phyloP scores from a whole-genome alignment of 2,113 vertebrate genomes.

The Oryzias woworae region DNA sequence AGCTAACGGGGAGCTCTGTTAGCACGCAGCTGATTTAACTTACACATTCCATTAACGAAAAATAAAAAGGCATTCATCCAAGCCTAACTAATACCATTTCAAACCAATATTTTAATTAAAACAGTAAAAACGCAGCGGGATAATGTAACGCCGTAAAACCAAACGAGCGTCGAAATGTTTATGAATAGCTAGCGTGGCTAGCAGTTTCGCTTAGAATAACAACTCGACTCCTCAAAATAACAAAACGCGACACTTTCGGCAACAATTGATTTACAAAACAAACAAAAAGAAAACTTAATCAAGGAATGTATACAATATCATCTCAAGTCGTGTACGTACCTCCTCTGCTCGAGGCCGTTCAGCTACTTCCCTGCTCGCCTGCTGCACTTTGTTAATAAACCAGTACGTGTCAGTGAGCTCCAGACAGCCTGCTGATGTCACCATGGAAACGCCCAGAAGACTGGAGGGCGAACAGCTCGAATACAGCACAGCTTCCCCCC shows the following conservation, averaged over 20 bases:
- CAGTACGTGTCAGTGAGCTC: constrained; percentile 52
- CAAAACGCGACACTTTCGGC: constrained; percentile 26
- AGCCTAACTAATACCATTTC: neutral
- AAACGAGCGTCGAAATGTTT: neutral
- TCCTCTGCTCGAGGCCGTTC: neutral
- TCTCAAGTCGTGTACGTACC: neutral
- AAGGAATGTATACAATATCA: rapidly evolving
- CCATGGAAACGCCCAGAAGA: constrained; percentile 52
- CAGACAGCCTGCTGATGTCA: constrained; percentile 46
- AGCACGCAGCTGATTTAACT: too few relatives aligned
- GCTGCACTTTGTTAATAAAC: constrained; percentile 14
- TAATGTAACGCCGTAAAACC: neutral
- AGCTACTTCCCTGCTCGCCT: constrained; percentile 14
- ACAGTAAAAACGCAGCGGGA: neutral
- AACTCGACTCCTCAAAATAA: neutral
- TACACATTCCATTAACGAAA: neutral
- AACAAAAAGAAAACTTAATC: neutral
- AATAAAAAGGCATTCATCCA: neutral
- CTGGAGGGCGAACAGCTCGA: neutral
- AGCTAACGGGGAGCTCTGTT: neutral
- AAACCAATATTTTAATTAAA: neutral
- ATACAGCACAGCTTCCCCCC: neutral
- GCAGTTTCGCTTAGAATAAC: too few relatives aligned
- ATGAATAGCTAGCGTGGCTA: constrained; percentile 28
- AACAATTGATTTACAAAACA: neutral